These are phyloP conservation scores for Drosophila bunnanda DNA, from an alignment of 2,888 invertebrate species.

Conservation along the genomic window DNA sequence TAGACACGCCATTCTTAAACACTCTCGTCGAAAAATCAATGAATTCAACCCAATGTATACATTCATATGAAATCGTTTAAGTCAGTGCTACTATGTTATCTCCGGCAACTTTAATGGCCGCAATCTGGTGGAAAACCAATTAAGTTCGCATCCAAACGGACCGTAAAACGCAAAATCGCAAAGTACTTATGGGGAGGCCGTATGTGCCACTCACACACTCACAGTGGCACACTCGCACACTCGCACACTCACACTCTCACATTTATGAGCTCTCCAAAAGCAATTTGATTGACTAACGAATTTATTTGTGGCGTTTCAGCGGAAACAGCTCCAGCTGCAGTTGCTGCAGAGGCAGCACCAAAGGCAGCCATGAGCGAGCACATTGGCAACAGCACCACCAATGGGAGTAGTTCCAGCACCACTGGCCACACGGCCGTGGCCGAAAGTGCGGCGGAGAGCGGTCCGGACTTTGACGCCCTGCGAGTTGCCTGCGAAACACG, in stretches of 20 bases:
- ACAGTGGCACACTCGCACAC: neutral
- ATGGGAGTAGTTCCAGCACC: constrained; percentile 18
- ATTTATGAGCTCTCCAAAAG: constrained; percentile 47
- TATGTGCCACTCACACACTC: constrained; percentile 5
- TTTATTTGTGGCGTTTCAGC: constrained; percentile 58
- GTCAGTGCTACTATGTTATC: constrained; percentile 4
- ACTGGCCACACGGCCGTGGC: constrained; percentile 30
- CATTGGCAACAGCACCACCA: constrained; percentile 44
- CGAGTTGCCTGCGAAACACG: constrained; percentile 76
- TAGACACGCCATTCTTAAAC: neutral
- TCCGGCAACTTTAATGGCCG: constrained; percentile 7
- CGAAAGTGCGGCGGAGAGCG: constrained; percentile 63
- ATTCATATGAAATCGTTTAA: neutral
- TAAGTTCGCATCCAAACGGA: constrained; percentile 68
- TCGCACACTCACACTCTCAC: constrained; percentile 6
- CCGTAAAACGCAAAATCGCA: constrained; percentile 62
- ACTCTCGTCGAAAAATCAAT: constrained; percentile 10
- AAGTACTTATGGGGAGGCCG: constrained; percentile 50
- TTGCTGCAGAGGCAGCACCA: constrained; percentile 26
- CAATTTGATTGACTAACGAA: constrained; percentile 52
- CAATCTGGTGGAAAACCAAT: constrained; percentile 62
- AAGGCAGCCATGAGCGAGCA: constrained; percentile 62
- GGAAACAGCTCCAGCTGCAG: constrained; percentile 44
- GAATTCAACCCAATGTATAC: neutral
- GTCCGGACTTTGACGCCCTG: constrained; percentile 77